Conservation (phyloP, 2,888 invertebrate species). For the Mythimna impura region DNA sequence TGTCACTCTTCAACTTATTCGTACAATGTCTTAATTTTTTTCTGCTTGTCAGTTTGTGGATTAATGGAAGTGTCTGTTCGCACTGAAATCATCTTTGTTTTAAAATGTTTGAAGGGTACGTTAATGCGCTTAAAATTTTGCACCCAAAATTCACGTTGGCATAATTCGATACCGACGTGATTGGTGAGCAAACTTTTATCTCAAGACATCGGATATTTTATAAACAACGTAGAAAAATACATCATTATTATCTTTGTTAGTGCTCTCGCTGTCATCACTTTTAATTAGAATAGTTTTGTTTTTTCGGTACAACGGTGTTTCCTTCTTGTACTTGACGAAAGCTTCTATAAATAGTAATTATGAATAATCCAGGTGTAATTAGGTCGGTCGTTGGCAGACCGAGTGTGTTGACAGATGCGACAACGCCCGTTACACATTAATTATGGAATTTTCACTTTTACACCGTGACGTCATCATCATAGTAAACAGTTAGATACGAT, state of each 20-base stretch:
- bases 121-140: conserved; percentile 26
- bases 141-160: neutral
- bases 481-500: conserved; percentile 44
- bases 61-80: conserved; percentile 50
- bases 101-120: conserved; percentile 29
- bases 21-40: conserved; percentile 39
- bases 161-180: conserved; percentile 7
- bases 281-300: conserved; percentile 56
- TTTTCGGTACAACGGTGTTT: conserved; percentile 47
- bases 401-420: conserved; percentile 71
- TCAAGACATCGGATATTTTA: conserved; percentile 15
- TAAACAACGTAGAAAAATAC: conserved; percentile 32
- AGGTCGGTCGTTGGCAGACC: conserved; percentile 77
- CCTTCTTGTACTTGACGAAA: conserved; percentile 50
- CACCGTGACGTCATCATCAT: conserved; percentile 52
- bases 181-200: conserved; percentile 8
- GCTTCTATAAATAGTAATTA: conserved; percentile 69
- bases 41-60: conserved; percentile 46
- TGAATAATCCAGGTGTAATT: conserved; percentile 79
- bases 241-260: conserved; percentile 28
- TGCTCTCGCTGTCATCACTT: conserved; percentile 59
- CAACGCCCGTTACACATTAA: conserved; percentile 72
- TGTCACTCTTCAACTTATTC: conserved; percentile 44
- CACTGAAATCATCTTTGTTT: conserved; percentile 39
- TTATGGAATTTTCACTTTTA: conserved; percentile 79